Conservation (phyloP, 2,797 vertebrate genomes). For the Hypotaenidia okinawae region DNA sequence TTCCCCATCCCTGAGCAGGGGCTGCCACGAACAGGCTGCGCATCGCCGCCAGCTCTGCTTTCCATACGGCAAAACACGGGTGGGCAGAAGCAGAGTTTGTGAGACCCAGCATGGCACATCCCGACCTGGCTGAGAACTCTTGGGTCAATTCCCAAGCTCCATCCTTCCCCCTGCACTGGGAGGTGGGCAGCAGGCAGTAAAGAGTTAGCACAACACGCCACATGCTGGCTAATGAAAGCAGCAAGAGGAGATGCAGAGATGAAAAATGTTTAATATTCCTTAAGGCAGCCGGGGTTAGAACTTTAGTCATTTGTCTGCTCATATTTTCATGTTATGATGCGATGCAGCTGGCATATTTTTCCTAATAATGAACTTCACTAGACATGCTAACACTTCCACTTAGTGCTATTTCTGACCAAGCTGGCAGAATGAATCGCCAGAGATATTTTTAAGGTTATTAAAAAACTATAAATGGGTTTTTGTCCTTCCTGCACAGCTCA, state of each 20-base stretch:
- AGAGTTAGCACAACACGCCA: background rate
- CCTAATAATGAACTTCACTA: conserved; percentile 43
- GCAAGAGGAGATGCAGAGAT: background rate
- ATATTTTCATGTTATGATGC: conserved; percentile 37
- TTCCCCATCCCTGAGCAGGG: background rate
- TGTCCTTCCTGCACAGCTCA: conserved; percentile 30
- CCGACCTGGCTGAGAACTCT: background rate
- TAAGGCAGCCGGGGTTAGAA: conserved; percentile 15
- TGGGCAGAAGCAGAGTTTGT: background rate
- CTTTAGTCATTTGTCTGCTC: conserved; percentile 55
- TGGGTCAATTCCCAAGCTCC: background rate
- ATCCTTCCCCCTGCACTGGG: background rate
- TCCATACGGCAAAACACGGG: fast-evolving
- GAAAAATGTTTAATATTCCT: conserved; percentile 47
- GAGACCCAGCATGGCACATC: background rate
- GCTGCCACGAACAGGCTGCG: fast-evolving
- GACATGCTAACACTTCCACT: conserved; percentile 40
- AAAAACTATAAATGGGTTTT: conserved; percentile 53
- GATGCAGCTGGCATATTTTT: conserved; percentile 49
- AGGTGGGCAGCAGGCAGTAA: background rate
- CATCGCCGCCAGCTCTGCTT: background rate
- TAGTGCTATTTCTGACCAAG: conserved; percentile 38
- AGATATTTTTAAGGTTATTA: conserved; percentile 64
- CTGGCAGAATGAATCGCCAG: conserved; percentile 52
- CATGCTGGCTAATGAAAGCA: background rate